A percentile compares a stretch with the other conserved stretches of the same genome.
Conservation (phyloP, 2,888 invertebrate species). For the Hoplodrina blanda region DNA sequence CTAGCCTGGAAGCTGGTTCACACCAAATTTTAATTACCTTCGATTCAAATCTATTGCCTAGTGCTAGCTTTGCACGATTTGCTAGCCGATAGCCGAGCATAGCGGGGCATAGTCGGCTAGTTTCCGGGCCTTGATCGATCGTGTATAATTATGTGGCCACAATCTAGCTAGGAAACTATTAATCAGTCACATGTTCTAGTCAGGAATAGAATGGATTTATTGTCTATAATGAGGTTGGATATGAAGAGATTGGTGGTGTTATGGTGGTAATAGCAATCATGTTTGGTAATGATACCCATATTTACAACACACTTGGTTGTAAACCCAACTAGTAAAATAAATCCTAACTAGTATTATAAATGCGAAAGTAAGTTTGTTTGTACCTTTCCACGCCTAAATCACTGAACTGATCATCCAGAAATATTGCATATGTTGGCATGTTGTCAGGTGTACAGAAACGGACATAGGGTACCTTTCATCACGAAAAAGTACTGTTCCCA, state of each 20-base stretch:
- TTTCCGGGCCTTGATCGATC: conserved; percentile 57
- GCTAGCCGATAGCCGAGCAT: conserved; percentile 46
- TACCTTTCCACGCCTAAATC: no score
- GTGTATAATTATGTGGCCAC: conserved; percentile 52
- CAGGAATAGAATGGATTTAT: conserved; percentile 37
- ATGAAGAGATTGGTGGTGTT: conserved; percentile 10
- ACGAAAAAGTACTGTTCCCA: no score
- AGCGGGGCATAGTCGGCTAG: conserved; percentile 35
- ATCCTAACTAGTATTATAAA: no score
- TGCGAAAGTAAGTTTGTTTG: no score
- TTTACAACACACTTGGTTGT: no score
- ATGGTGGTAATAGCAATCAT: background rate
- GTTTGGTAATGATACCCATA: no score
- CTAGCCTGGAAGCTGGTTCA: background rate
- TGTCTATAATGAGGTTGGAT: conserved; percentile 43
- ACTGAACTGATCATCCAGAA: no score
- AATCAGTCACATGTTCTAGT: conserved; percentile 48
- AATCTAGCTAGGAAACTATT: conserved; percentile 58
- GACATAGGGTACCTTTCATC: no score
- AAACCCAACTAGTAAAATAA: no score
- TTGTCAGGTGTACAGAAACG: no score
- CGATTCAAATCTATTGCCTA: conserved; percentile 41
- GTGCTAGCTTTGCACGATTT: conserved; percentile 27
- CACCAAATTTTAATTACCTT: conserved; percentile 55
- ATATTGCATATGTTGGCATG: no score